These are phyloP conservation scores for Meandrina meandrites DNA, from an alignment of 92 coral and sea anemone species.

Conservation along the genomic window DNA sequence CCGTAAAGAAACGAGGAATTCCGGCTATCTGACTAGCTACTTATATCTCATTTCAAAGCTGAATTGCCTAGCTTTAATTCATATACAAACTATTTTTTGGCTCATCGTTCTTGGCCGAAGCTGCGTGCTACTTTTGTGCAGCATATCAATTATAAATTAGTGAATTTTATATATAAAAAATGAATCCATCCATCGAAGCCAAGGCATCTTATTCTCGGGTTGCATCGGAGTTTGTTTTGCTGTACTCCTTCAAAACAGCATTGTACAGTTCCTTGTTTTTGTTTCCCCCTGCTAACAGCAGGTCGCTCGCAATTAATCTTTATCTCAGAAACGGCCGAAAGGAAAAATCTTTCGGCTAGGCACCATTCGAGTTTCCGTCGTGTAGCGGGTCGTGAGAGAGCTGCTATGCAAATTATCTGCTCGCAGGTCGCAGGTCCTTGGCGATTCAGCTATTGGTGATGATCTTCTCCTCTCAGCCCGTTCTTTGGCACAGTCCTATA, in stretches of 20 bases:
- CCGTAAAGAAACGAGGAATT: neutral
- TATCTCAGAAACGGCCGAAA: neutral
- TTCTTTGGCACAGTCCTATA: too few relatives aligned
- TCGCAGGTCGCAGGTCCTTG: conserved; percentile 20
- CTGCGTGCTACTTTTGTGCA: conserved; percentile 29
- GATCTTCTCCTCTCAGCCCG: neutral
- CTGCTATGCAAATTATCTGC: neutral
- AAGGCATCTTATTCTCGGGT: conserved; percentile 19
- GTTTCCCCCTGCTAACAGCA: conserved; percentile 8
- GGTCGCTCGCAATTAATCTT: neutral
- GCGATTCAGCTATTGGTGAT: neutral
- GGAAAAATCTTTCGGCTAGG: conserved; percentile 9
- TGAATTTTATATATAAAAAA: conserved; percentile 62
- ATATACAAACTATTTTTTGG: conserved; percentile 30
- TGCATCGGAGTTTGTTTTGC: neutral
- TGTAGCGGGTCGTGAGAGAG: neutral
- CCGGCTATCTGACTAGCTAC: conserved; percentile 4
- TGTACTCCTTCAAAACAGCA: conserved; percentile 13
- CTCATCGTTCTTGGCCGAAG: conserved; percentile 17
- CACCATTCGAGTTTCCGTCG: neutral
- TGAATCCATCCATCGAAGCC: conserved; percentile 39
- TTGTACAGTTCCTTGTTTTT: conserved; percentile 7
- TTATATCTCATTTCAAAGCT: neutral
- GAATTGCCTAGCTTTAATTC: conserved; percentile 16
- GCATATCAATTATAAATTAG: conserved; percentile 75